Evolutionary conservation across 2,888 invertebrate species (phyloP), one percentile per base, ranked within the genome.

Genomic region (Agelastica alni): DNA sequence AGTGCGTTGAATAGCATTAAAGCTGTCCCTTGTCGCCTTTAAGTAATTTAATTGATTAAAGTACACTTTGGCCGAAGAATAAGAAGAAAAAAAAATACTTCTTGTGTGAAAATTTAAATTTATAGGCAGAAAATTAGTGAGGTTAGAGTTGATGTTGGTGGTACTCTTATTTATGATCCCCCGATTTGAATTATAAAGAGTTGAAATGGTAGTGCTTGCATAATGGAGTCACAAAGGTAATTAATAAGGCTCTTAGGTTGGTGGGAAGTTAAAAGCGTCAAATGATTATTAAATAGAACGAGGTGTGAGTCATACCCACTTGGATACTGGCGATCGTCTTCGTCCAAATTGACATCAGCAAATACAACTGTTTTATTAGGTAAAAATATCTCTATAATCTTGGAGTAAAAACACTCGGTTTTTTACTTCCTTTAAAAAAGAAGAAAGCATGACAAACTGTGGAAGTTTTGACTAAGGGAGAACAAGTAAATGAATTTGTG

Each of bases 51-150:
- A 72, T 72, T 70, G 70, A 71, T 70, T 70, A 68, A n/a, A n/a
- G 62, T 53, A 60, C 59, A 62, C 58, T 60, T 53, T 20, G 37
- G 37, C 31, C 47, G 48, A 42, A n/a, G n/a, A n/a, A n/a, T n/a
- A n/a, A n/a, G n/a, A n/a, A n/a, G n/a, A n/a, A 28, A 49, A 58
- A 53, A 57, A 57, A 52, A 56, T 10, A 39, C 53, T 45, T 32
- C 53, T 53, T 53, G 71, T 68, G 71, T 70, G 70, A 73, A 73
- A 73, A 74, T 73, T 70, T 70, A 66, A 71, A 75, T 75, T 75
- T 74, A 74, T 71, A 73, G 69, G 75, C 75, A 74, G 72, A 75
- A 75, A 75, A 75, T 75, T 75, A 75, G 73, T 70, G 65, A 68
- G 65, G 67, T 70, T 72, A 70, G 63, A 65, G 65, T 64, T 58